Conservation (phyloP, 2,888 invertebrate genomes). For the Drosophila leonis region DNA sequence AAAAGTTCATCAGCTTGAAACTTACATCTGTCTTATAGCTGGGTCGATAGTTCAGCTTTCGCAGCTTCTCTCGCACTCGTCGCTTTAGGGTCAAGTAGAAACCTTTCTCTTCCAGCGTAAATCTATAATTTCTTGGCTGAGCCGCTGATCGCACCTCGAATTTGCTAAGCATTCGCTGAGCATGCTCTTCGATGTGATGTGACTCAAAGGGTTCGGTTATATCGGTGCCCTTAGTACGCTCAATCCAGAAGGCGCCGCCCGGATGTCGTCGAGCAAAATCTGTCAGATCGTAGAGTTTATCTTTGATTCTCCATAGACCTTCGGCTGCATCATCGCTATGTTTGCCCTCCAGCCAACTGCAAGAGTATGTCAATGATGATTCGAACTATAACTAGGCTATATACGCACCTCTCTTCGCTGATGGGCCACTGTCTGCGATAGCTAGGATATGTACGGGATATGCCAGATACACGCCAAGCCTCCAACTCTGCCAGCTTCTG, state of each 20-base stretch:
- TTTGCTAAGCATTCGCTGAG: slow-evolving; percentile 87
- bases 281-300: slow-evolving; percentile 93
- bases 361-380: slow-evolving; percentile 7
- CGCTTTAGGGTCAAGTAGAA: slow-evolving; percentile 90
- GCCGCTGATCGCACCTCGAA: slow-evolving; percentile 88
- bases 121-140: slow-evolving; percentile 89
- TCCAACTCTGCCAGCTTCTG: slow-evolving; percentile 27
- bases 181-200: slow-evolving; percentile 89
- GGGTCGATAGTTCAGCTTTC: slow-evolving; percentile 86
- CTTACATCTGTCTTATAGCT: slow-evolving; percentile 74
- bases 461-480: slow-evolving; percentile 77
- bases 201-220: slow-evolving; percentile 92
- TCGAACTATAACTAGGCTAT: neutral
- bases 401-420: slow-evolving; percentile 72
- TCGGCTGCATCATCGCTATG: slow-evolving; percentile 89
- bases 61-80: slow-evolving; percentile 87
- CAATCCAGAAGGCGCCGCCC: slow-evolving; percentile 92
- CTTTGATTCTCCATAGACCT: slow-evolving; percentile 91
- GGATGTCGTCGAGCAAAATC: slow-evolving; percentile 92
- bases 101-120: slow-evolving; percentile 90
- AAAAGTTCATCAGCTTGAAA: neutral
- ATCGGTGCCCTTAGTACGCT: slow-evolving; percentile 90
- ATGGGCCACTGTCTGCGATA: slow-evolving; percentile 71
- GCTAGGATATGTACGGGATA: slow-evolving; percentile 81
- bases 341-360: slow-evolving; percentile 88